Percentiles rank a stretch among this genome's conserved stretches.
phyloP scores from a whole-genome alignment of 2,888 invertebrate species.

The Bruchidius siliquastri region DNA sequence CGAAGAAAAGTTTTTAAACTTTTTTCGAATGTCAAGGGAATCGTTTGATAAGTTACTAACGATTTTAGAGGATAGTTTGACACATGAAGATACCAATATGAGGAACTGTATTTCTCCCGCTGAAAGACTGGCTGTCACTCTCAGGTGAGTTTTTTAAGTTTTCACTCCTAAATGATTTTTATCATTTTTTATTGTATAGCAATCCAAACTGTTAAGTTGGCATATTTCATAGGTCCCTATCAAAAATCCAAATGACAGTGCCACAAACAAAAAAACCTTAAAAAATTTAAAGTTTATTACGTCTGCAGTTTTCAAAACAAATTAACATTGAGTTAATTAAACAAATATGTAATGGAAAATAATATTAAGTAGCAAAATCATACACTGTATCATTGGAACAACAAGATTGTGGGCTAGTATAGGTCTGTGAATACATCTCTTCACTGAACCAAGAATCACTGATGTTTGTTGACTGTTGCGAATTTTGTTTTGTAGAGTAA shows the following conservation, averaged over 20 bases:
- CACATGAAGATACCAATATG: slow-evolving; percentile 8
- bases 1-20: slow-evolving; percentile 10
- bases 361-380: neutral
- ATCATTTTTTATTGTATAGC: too few species aligned
- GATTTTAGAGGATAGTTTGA: slow-evolving; percentile 3
- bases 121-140: slow-evolving; percentile 11
- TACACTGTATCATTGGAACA: neutral
- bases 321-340: too few species aligned
- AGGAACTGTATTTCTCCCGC: slow-evolving; percentile 9
- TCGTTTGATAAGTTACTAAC: slow-evolving; percentile 6
- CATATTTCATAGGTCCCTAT: too few species aligned
- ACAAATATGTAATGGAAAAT: neutral
- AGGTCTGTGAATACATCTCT: too few species aligned
- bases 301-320: too few species aligned
- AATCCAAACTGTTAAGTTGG: too few species aligned
- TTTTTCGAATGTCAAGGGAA: slow-evolving; percentile 7
- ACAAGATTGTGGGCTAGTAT: too few species aligned
- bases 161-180: neutral
- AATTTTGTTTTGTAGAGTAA: too few species aligned
- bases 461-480: too few species aligned
- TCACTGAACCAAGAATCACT: neutral
- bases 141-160: slow-evolving; percentile 10
- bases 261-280: too few species aligned
- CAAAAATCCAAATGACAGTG: too few species aligned
- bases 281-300: too few species aligned